phyloP scores from a whole-genome alignment of 2,797 vertebrate species.

The Calcarius lapponicus region DNA sequence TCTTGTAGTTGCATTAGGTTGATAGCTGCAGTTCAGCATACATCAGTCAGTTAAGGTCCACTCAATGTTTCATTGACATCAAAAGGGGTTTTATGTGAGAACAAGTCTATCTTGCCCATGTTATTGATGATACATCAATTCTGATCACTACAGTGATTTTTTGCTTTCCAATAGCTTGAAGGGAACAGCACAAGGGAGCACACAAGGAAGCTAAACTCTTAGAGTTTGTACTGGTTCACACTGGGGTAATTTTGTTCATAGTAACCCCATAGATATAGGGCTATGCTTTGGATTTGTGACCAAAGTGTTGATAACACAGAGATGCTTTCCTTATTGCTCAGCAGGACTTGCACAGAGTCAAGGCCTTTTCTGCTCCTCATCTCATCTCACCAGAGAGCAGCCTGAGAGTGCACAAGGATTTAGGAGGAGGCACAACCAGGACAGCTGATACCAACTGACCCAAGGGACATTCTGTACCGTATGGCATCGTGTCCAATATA shows the following conservation, averaged over 20 bases:
- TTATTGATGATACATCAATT: neutral
- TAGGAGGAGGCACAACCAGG: neutral
- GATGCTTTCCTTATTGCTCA: neutral
- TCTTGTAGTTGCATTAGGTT: accelerated
- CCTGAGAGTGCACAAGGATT: neutral
- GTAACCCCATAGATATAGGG: too few relatives aligned
- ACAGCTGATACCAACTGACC: neutral
- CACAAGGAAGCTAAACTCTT: neutral
- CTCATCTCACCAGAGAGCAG: neutral
- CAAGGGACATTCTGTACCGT: neutral
- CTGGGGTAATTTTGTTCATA: neutral
- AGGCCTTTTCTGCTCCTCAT: neutral
- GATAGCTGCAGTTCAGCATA: neutral
- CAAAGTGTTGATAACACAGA: neutral
- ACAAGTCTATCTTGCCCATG: neutral
- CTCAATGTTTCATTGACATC: neutral
- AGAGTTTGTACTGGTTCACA: neutral
- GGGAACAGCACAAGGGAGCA: neutral
- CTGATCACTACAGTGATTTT: neutral
- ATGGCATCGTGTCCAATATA: neutral
- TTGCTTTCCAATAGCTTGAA: neutral
- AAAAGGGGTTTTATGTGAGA: neutral
- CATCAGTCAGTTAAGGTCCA: neutral
- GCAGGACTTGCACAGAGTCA: neutral
- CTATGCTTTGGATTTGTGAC: neutral